Conservation (phyloP, 2,888 invertebrate genomes). For the Laspeyria flexula region DNA sequence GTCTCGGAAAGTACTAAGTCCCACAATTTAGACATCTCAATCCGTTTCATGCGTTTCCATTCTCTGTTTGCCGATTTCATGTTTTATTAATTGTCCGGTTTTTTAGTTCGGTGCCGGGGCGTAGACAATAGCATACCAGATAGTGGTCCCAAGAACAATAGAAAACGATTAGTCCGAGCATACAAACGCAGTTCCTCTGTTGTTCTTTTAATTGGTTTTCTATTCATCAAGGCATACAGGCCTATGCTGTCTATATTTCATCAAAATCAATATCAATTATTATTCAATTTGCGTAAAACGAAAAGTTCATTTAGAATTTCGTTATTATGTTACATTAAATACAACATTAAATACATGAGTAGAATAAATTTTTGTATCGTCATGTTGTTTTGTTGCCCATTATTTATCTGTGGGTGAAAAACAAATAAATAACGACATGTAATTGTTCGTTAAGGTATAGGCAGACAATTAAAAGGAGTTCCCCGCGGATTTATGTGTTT, state of each 20-base stretch:
- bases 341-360: too few species aligned
- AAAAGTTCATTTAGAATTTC: too few species aligned
- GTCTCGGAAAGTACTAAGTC: slow-evolving; percentile 44
- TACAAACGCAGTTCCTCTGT: slow-evolving; percentile 55
- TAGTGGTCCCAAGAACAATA: slow-evolving; percentile 79
- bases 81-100: slow-evolving; percentile 74
- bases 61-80: slow-evolving; percentile 63
- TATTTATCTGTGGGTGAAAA: slow-evolving; percentile 45
- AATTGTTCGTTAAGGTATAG: slow-evolving; percentile 64
- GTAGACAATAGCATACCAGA: slow-evolving; percentile 68
- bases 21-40: slow-evolving; percentile 42
- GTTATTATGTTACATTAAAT: too few species aligned
- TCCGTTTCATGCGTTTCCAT: slow-evolving; percentile 29
- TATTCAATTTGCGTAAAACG: too few species aligned
- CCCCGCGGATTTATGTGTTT: slow-evolving; percentile 73
- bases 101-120: slow-evolving; percentile 67
- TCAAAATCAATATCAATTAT: not conserved
- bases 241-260: not conserved
- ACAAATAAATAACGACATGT: slow-evolving; percentile 73
- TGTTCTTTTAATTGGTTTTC: slow-evolving; percentile 75
- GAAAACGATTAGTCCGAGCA: slow-evolving; percentile 70
- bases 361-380: not conserved
- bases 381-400: slow-evolving; percentile 11
- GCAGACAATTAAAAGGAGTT: slow-evolving; percentile 72
- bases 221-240: slow-evolving; percentile 31